phyloP scores from a whole-genome alignment of 2,888 invertebrate genomes.

The Drosophila setosimentum region DNA sequence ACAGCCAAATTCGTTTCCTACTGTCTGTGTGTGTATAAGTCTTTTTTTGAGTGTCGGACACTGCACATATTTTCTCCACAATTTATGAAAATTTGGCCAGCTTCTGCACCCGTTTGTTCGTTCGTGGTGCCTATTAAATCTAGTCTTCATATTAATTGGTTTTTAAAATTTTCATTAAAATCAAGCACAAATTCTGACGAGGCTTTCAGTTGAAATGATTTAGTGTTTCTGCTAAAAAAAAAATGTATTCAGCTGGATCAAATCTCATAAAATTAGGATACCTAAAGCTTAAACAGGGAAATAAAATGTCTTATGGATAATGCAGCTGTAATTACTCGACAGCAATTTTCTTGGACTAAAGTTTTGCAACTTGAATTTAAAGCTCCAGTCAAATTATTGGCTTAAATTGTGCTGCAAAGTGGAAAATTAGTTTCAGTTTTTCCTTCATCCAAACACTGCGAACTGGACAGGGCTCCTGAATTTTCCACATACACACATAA shows the following conservation, averaged over 20 bases:
- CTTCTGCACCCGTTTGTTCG: constrained; percentile 31
- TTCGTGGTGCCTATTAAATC: constrained; percentile 54
- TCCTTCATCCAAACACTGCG: constrained; percentile 21
- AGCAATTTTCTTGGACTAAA: background rate
- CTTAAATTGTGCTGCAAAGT: constrained; percentile 76
- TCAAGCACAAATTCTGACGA: constrained; percentile 36
- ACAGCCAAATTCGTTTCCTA: constrained; percentile 19
- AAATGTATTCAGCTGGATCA: background rate
- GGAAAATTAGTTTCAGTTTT: constrained; percentile 81
- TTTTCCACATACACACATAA: constrained; percentile 21
- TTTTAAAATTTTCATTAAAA: constrained; percentile 66
- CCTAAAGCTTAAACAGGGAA: background rate
- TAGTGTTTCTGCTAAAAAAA: background rate
- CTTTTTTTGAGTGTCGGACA: constrained; percentile 32
- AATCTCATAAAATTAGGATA: background rate
- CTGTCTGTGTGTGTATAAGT: background rate
- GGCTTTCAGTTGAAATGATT: background rate
- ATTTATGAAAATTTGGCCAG: constrained; percentile 66
- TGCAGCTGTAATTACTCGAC: constrained; percentile 1
- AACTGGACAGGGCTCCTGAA: constrained; percentile 30
- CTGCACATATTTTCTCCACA: constrained; percentile 65
- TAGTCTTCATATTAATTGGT: constrained; percentile 59
- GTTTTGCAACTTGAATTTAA: constrained; percentile 26
- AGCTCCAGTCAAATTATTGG: constrained; percentile 62
- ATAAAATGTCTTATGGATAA: background rate